Evolutionary conservation across 2,888 invertebrate species (phyloP), one percentile per base, ranked within the genome.

Genomic region (Caenorhabditis japonica): DNA sequence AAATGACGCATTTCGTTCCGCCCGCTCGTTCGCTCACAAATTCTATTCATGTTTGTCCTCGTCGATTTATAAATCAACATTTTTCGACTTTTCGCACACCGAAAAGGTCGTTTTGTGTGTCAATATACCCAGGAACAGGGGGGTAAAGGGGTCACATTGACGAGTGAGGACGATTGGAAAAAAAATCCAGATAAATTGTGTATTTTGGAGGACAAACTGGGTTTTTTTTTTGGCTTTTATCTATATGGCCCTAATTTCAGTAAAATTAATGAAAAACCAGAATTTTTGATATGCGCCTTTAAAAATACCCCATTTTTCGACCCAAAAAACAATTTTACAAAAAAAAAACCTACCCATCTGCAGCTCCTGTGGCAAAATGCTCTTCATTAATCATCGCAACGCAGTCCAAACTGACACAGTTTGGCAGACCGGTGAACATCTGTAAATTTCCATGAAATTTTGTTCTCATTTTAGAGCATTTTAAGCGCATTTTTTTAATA

Each of bases 341-440:
- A 10, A 5, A 39, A 39, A 46, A 36, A 34, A 69, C 75, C 88
- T 89, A 92, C 89, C 97, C 97, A 90, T 96, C 94, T 86, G 94
- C 94, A 61, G 94, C 93, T 19, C 94, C 94, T 0, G 95, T 94
- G 0, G 97, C 90, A 89, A 97, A 99, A 89, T 94, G 92, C 81
- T 95, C 93, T 85, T 97, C 96, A 88, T 96, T 95, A 61, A 99
- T 91, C 47, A 96, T 90, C 85, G 92, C 92, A 0, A 97, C 94
- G 85, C 91, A 92, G 89, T 97, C 97, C 74, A 97, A 92, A 70
- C 94, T 94, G 41, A 92, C 92, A 44, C 89, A 89, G 75, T 74
- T 71, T 5, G 61, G 25, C 12, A 76, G 76, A 5, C 84, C 84
- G 23, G 60, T 73, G 59, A 75, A 79, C 66, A 82, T 49, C 78